These are phyloP conservation scores for Cariama cristata DNA, from an alignment of 2,113 vertebrate species.

Conservation along the genomic window DNA sequence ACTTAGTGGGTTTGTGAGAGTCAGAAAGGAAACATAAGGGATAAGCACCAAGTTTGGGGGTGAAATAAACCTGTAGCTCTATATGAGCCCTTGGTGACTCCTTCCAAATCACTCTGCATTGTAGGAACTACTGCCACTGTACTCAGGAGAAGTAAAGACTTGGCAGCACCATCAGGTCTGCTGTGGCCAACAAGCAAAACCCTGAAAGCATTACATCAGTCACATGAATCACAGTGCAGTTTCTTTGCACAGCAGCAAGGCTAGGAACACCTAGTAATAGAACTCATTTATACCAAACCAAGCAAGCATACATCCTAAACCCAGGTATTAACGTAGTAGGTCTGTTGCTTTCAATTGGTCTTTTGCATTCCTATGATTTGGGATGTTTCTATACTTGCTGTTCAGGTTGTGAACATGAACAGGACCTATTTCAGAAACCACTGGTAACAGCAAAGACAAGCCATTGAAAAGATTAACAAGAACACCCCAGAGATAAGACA, in stretches of 20 bases:
- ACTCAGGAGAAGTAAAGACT: not conserved
- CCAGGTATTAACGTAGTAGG: not conserved
- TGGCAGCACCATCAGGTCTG: not conserved
- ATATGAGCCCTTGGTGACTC: not conserved
- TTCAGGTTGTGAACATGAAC: not conserved
- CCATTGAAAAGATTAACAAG: not conserved
- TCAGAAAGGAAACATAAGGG: not conserved
- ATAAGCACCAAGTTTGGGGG: not conserved
- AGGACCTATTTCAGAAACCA: not conserved
- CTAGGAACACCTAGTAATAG: not conserved
- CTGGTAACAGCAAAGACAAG: not conserved
- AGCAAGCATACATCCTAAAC: not conserved
- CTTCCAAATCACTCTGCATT: not conserved
- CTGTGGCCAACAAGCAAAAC: not conserved
- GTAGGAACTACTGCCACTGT: not conserved
- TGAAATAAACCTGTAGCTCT: not conserved
- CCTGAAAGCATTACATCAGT: not conserved
- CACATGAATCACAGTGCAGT: not conserved
- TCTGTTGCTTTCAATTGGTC: not conserved
- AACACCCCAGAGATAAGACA: not conserved
- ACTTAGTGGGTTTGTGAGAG: not conserved
- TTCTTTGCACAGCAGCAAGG: not conserved
- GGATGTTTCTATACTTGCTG: not conserved
- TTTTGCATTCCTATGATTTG: not conserved
- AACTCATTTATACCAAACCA: not conserved